phyloP scores from a whole-genome alignment of 1,140 invertebrate genomes.

The Neuroterus valhalla region DNA sequence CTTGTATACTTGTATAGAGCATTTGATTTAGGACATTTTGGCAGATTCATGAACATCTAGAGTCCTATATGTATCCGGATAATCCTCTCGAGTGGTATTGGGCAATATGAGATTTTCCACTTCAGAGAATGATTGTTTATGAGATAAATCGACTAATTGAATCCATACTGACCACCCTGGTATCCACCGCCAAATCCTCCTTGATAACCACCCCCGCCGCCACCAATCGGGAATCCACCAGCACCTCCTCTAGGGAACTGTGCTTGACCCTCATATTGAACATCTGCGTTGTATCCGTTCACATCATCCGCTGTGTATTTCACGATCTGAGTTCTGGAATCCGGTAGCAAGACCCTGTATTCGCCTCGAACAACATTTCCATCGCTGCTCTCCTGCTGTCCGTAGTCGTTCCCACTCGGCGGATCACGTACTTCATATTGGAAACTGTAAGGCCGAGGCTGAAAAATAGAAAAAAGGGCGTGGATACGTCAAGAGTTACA shows the following conservation, averaged over 20 bases:
- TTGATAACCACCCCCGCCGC: slow-evolving; percentile 38
- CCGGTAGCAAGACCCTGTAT: slow-evolving; percentile 84
- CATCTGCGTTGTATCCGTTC: slow-evolving; percentile 86
- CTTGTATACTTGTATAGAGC: too few relatives aligned
- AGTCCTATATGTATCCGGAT: neutral
- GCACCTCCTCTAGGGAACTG: slow-evolving; percentile 73
- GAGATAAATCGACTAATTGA: slow-evolving; percentile 29
- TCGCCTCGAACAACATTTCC: slow-evolving; percentile 82
- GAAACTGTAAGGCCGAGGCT: slow-evolving; percentile 86
- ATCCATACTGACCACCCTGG: slow-evolving; percentile 47
- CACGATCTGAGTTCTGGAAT: slow-evolving; percentile 83
- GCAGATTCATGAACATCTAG: too few relatives aligned
- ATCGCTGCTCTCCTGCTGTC: slow-evolving; percentile 81
- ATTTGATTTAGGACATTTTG: too few relatives aligned
- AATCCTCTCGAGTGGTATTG: neutral
- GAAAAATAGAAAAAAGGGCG: slow-evolving; percentile 44
- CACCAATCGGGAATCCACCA: slow-evolving; percentile 44
- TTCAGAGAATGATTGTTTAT: slow-evolving; percentile 20
- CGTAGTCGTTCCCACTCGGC: slow-evolving; percentile 83
- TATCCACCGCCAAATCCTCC: slow-evolving; percentile 43
- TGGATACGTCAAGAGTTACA: slow-evolving; percentile 36
- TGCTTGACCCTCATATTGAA: slow-evolving; percentile 84
- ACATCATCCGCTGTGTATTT: slow-evolving; percentile 86
- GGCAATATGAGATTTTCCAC: slow-evolving; percentile 15
- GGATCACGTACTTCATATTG: slow-evolving; percentile 86